Evolutionary conservation across 2,888 invertebrate species (phyloP).

Genomic region (Hermodice carunculata): DNA sequence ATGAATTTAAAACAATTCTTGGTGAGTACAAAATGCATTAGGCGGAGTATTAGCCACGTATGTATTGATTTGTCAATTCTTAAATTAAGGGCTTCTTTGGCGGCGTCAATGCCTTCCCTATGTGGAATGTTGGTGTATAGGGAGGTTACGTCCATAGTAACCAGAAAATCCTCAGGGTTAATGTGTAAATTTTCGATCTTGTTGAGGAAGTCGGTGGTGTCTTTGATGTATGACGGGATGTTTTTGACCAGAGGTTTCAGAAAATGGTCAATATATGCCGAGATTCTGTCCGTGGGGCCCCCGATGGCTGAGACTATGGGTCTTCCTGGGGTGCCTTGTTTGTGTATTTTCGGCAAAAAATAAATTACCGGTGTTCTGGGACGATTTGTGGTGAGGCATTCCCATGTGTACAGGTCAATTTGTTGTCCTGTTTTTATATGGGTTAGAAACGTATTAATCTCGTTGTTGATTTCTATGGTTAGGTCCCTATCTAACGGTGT

Average conservation of each 20-base stretch:
- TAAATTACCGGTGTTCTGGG: not conserved
- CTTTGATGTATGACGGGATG: not conserved
- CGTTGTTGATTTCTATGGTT: too few relatives aligned
- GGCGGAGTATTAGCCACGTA: too few relatives aligned
- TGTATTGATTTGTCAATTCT: too few relatives aligned
- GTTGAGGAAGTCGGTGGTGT: not conserved
- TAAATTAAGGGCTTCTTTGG: not conserved
- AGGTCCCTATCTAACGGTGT: too few relatives aligned
- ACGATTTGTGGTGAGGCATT: too few relatives aligned
- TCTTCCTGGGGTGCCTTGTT: not conserved
- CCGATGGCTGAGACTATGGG: not conserved
- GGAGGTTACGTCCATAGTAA: not conserved
- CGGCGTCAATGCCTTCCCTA: not conserved
- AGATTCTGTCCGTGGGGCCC: not conserved
- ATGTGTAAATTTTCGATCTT: not conserved
- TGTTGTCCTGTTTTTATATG: too few relatives aligned
- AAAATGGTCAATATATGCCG: not conserved
- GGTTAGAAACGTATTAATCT: too few relatives aligned
- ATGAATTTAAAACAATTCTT: not conserved
- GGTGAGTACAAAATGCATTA: not conserved
- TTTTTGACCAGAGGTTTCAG: not conserved
- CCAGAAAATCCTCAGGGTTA: not conserved
- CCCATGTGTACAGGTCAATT: too few relatives aligned
- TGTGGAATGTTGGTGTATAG: constrained; percentile 3
- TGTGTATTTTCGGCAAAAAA: constrained; percentile 5